phyloP scores from a whole-genome alignment of 2,797 vertebrate species.

The Poecilia wingei region DNA sequence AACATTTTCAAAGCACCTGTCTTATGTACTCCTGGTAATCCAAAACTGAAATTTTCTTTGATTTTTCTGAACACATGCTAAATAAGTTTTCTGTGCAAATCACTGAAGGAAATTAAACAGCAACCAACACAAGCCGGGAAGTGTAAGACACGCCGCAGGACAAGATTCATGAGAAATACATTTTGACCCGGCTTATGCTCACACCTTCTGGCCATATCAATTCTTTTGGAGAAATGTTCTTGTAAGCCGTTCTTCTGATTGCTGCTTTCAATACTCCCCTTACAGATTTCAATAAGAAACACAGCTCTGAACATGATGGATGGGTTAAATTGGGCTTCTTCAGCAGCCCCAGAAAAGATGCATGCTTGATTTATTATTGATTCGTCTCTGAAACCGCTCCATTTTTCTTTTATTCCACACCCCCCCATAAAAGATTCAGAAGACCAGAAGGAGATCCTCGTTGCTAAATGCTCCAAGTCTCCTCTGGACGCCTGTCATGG shows the following conservation, averaged over 20 bases:
- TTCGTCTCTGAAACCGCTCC: constrained; percentile 48
- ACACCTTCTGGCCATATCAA: not conserved
- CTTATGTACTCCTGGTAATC: not conserved
- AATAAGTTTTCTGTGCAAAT: not conserved
- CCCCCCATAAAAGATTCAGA: constrained; percentile 62
- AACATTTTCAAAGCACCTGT: not conserved
- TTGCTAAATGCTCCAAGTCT: constrained; percentile 49
- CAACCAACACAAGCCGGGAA: not conserved
- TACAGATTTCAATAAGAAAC: constrained; percentile 19
- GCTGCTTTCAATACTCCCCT: constrained; percentile 19
- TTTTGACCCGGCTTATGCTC: not conserved
- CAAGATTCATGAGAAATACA: not conserved
- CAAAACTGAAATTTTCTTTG: not conserved
- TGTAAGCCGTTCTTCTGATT: constrained; percentile 20
- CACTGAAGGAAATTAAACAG: not conserved
- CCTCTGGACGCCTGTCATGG: constrained; percentile 16
- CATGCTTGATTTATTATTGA: constrained; percentile 72
- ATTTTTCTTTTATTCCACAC: constrained; percentile 50
- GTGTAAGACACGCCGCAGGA: not conserved
- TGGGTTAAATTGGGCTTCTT: constrained; percentile 47
- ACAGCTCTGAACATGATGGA: constrained; percentile 43
- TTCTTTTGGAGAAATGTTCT: not conserved
- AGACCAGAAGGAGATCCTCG: constrained; percentile 54
- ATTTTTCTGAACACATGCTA: not conserved
- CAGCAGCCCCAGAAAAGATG: constrained; percentile 44